Evolutionary conservation across 2,113 vertebrate genomes (phyloP).

Genomic region (Ailuropoda melanoleuca): DNA sequence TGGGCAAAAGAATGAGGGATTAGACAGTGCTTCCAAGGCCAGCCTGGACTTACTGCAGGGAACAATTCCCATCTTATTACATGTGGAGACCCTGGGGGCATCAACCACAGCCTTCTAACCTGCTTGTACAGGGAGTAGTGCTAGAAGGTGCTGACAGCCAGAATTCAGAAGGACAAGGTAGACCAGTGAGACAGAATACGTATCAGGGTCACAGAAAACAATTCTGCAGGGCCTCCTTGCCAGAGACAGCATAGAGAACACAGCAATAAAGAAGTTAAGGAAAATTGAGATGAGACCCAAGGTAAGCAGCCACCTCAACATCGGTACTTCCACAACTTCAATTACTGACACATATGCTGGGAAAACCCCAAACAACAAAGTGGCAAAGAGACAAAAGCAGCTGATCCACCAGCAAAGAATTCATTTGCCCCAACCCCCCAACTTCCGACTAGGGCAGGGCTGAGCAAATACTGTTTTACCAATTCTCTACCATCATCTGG

Average conservation of each 20-base stretch:
- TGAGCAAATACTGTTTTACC: neutral
- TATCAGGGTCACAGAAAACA: neutral
- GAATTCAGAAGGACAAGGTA: neutral
- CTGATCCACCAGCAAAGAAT: neutral
- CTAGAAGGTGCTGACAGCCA: neutral
- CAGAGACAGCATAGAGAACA: neutral
- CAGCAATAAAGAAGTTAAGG: neutral
- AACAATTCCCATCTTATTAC: neutral
- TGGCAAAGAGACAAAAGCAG: neutral
- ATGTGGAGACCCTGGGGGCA: neutral
- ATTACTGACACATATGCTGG: neutral
- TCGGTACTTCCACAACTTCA: neutral
- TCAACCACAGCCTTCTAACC: neutral
- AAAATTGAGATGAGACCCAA: neutral
- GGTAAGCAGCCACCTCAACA: neutral
- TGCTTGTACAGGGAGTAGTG: neutral
- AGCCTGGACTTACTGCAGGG: accelerated
- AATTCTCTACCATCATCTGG: neutral
- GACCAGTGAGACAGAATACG: neutral
- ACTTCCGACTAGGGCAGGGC: neutral
- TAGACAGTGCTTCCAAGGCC: neutral
- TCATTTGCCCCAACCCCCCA: neutral
- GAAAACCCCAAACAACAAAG: neutral
- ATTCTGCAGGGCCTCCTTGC: neutral
- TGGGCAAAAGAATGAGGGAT: neutral